These are phyloP conservation scores for Kryptolebias ocellatus DNA, from an alignment of 2,797 vertebrate genomes.

Conservation along the genomic window DNA sequence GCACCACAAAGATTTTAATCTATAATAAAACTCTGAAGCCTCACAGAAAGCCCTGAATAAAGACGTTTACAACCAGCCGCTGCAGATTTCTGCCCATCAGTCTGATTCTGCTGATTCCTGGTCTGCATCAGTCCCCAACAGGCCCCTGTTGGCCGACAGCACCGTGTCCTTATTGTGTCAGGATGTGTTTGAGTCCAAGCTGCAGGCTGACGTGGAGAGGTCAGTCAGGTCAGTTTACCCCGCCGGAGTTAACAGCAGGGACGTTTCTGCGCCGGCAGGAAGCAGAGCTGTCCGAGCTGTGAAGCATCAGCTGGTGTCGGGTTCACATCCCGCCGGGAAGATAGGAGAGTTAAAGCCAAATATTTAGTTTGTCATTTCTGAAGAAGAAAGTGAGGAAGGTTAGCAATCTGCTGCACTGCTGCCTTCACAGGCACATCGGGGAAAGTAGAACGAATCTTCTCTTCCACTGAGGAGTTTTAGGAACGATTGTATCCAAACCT, in stretches of 20 bases:
- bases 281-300: not conserved
- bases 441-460: too few species aligned
- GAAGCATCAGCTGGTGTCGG: constrained; percentile 1
- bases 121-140: not conserved
- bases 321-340: not conserved
- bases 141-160: constrained; percentile 12
- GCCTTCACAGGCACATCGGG: too few species aligned
- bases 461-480: too few species aligned
- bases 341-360: not conserved
- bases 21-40: not conserved
- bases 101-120: constrained; percentile 13
- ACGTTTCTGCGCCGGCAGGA: not conserved
- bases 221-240: constrained; percentile 65
- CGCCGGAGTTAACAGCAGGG: constrained; percentile 9
- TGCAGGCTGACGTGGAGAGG: constrained; percentile 41
- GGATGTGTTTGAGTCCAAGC: constrained; percentile 39
- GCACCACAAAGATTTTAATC: not conserved
- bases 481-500: too few species aligned
- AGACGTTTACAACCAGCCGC: not conserved
- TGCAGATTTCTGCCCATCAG: not conserved
- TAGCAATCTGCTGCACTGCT: too few species aligned
- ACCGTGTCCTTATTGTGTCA: constrained; percentile 62
- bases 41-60: not conserved
- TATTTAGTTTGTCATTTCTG: too few species aligned
- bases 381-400: too few species aligned